Conservation (phyloP, 2,113 vertebrate genomes). For the Takifugu bimaculatus region DNA sequence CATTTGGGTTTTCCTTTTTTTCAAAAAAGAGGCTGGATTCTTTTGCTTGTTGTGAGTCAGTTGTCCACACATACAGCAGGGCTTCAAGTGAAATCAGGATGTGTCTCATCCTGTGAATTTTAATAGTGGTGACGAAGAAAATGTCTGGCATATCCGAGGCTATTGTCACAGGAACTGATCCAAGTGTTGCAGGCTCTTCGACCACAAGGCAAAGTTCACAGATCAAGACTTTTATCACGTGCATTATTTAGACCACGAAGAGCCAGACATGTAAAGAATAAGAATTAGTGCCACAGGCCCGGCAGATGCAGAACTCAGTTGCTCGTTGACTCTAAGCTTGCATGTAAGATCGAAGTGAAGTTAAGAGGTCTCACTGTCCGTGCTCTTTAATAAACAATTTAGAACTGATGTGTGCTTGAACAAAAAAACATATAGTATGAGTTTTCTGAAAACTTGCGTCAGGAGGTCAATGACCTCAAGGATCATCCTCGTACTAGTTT, state of each 20-base stretch:
- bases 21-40: constrained; percentile 13
- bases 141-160: constrained; percentile 41
- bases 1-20: neutral
- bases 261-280: constrained; percentile 17
- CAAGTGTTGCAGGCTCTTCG: constrained; percentile 35
- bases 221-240: too few relatives aligned
- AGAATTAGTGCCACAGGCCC: constrained; percentile 20
- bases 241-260: constrained; percentile 31
- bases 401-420: constrained; percentile 19
- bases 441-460: constrained; percentile 15
- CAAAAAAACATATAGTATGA: neutral
- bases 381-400: constrained; percentile 19
- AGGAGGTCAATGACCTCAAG: constrained; percentile 37
- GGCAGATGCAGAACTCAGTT: neutral
- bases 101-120: constrained; percentile 36
- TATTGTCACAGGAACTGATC: constrained; percentile 45
- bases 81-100: constrained; percentile 46
- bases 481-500: constrained; percentile 16
- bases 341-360: constrained; percentile 26
- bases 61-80: constrained; percentile 21
- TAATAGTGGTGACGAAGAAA: constrained; percentile 43
- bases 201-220: constrained; percentile 25
- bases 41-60: constrained; percentile 38
- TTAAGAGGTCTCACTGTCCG: constrained; percentile 14
- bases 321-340: constrained; percentile 12